These are phyloP conservation scores for Seison nebaliae DNA, from an alignment of 1,140 invertebrate species.

Conservation along the genomic window DNA sequence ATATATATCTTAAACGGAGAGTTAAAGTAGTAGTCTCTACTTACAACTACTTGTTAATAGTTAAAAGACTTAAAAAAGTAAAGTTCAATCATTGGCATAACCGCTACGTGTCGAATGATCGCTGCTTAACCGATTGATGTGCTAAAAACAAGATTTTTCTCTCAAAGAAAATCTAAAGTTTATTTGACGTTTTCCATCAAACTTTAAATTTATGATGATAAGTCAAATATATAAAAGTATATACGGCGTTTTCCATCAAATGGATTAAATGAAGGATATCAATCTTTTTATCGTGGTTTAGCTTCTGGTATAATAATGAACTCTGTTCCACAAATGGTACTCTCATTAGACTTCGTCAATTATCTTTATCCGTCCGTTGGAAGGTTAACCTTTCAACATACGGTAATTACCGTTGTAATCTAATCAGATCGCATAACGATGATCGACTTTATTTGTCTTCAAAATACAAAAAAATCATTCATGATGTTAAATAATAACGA, in stretches of 20 bases:
- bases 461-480: too few relatives aligned
- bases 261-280: conserved; percentile 31
- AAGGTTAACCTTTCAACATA: too few relatives aligned
- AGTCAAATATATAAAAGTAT: conserved; percentile 31
- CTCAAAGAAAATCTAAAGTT: conserved; percentile 51
- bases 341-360: conserved; percentile 57
- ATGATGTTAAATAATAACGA: too few relatives aligned
- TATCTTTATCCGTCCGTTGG: conserved; percentile 22
- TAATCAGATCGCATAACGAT: too few relatives aligned
- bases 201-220: conserved; percentile 15
- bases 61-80: too few relatives aligned
- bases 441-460: too few relatives aligned
- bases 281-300: conserved; percentile 50
- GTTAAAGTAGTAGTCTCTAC: too few relatives aligned
- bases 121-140: conserved; percentile 67
- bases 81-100: conserved; percentile 46
- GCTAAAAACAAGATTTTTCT: conserved; percentile 63
- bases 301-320: conserved; percentile 54
- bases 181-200: not conserved
- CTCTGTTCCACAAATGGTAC: conserved; percentile 54
- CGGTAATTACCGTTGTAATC: too few relatives aligned
- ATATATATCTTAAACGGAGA: too few relatives aligned
- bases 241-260: conserved; percentile 15
- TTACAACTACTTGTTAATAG: too few relatives aligned
- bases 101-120: conserved; percentile 49